Evolutionary conservation across 2,888 invertebrate species (phyloP).

Genomic region (Pyrrhia umbra): DNA sequence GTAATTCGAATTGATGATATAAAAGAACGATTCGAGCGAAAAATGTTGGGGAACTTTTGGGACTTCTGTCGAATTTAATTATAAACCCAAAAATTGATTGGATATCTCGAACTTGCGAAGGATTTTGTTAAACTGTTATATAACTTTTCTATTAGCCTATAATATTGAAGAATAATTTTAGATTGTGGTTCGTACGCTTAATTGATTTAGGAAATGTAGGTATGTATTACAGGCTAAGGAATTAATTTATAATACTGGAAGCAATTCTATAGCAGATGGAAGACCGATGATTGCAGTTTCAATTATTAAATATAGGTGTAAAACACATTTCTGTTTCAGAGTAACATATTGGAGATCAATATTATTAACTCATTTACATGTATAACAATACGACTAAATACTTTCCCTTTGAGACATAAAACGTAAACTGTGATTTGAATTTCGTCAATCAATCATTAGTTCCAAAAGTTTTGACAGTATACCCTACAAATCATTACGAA

Average conservation of each 20-base stretch:
- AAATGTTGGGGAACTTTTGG: slow-evolving; percentile 52
- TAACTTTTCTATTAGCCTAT: neutral
- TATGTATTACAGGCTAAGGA: too few relatives aligned
- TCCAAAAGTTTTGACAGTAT: slow-evolving; percentile 10
- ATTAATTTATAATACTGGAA: too few relatives aligned
- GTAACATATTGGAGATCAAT: too few relatives aligned
- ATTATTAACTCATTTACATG: too few relatives aligned
- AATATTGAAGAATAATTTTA: neutral
- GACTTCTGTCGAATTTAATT: slow-evolving; percentile 52
- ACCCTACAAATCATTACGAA: slow-evolving; percentile 49
- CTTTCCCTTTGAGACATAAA: neutral
- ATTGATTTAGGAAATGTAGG: too few relatives aligned
- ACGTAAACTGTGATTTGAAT: slow-evolving; percentile 8
- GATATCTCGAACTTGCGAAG: slow-evolving; percentile 3
- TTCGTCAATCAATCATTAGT: slow-evolving; percentile 6
- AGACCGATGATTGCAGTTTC: too few relatives aligned
- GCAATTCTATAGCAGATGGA: too few relatives aligned
- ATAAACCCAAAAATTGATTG: slow-evolving; percentile 42
- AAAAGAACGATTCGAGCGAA: slow-evolving; percentile 61
- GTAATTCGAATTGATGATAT: slow-evolving; percentile 64
- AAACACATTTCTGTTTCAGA: too few relatives aligned
- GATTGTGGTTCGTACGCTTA: too few relatives aligned
- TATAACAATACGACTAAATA: slow-evolving; percentile 12
- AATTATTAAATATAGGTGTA: too few relatives aligned
- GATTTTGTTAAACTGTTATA: slow-evolving; percentile 5